These are phyloP conservation scores for Thera britannica DNA, from an alignment of 2,888 invertebrate genomes.

Conservation along the genomic window DNA sequence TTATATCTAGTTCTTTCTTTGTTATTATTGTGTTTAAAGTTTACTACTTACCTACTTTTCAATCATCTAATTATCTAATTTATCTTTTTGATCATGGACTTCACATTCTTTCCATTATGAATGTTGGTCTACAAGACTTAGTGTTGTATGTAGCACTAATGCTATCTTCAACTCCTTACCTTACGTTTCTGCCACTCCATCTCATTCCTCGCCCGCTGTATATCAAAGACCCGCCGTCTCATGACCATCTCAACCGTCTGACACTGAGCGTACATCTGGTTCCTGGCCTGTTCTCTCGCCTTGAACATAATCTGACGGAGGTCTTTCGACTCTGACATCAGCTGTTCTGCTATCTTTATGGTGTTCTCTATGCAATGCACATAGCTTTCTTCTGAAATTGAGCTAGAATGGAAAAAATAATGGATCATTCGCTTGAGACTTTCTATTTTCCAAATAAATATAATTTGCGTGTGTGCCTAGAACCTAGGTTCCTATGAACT, in stretches of 20 bases:
- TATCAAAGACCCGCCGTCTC: slow-evolving; percentile 94
- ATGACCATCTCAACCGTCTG: slow-evolving; percentile 90
- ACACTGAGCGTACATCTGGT: slow-evolving; percentile 92
- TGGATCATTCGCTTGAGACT: background rate
- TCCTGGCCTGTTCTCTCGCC: slow-evolving; percentile 90
- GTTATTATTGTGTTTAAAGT: no score
- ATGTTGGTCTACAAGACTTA: background rate
- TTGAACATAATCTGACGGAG: slow-evolving; percentile 92
- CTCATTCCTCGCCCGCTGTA: slow-evolving; percentile 93
- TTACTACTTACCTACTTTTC: no score
- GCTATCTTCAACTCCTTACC: slow-evolving; percentile 47
- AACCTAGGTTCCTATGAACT: no score
- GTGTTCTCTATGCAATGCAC: slow-evolving; percentile 91
- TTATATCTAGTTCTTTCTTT: background rate
- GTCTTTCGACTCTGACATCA: slow-evolving; percentile 90
- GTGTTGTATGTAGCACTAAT: background rate
- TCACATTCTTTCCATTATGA: no score
- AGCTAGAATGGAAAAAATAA: slow-evolving; percentile 57
- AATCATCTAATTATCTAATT: no score
- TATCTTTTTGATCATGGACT: no score
- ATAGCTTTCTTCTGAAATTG: slow-evolving; percentile 93
- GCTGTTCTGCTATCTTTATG: slow-evolving; percentile 91
- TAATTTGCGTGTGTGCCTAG: no score
- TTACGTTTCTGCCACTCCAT: slow-evolving; percentile 93
- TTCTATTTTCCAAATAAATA: no score